These are phyloP conservation scores for Trichogramma evanescens DNA, from an alignment of 2,888 invertebrate genomes.

Conservation along the genomic window DNA sequence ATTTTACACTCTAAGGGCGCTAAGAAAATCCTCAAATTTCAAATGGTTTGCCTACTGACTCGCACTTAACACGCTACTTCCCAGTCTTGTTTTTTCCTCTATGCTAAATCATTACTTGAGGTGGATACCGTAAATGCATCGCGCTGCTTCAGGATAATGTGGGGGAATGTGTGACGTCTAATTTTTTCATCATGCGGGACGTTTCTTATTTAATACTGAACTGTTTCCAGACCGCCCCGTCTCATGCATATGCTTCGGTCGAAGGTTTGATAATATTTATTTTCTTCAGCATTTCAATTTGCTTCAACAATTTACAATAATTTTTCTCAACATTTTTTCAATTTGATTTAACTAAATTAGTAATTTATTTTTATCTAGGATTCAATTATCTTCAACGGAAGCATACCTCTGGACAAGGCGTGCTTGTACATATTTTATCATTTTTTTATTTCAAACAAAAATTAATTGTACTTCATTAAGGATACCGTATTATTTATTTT, in stretches of 20 bases:
- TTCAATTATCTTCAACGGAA: conserved; percentile 9
- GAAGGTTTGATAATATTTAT: conserved; percentile 3
- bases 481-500: conserved; percentile 19
- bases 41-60: conserved; percentile 24
- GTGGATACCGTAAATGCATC: conserved; percentile 24
- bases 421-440: conserved; percentile 14
- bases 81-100: conserved; percentile 25
- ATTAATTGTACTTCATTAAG: conserved; percentile 24
- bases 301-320: background rate
- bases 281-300: conserved; percentile 7
- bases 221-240: conserved; percentile 21
- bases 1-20: conserved; percentile 26
- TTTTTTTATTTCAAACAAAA: conserved; percentile 23
- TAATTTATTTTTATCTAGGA: background rate
- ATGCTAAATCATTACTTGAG: conserved; percentile 24
- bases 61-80: conserved; percentile 24
- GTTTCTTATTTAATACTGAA: conserved; percentile 25
- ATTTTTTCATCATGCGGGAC: conserved; percentile 22
- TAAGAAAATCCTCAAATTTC: conserved; percentile 24
- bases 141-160: conserved; percentile 25
- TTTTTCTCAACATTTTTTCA: background rate
- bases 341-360: background rate
- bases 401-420: conserved; percentile 17
- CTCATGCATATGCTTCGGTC: conserved; percentile 14
- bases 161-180: conserved; percentile 24